Conservation (phyloP, 2,888 invertebrate genomes). For the Lepas anatifera region DNA sequence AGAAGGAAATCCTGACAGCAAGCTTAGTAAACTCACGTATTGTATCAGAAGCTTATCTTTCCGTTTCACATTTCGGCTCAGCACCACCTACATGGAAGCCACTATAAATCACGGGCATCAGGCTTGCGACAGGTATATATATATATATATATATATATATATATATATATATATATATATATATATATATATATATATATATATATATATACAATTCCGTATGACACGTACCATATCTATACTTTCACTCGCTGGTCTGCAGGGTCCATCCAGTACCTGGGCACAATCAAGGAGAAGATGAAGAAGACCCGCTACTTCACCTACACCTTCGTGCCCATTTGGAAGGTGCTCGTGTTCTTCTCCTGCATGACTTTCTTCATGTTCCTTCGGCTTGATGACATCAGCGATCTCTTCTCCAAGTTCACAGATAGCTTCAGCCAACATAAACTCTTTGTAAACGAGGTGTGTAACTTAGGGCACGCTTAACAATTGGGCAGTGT, state of each 20-base stretch:
- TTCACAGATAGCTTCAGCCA: slow-evolving; percentile 60
- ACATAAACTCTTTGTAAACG: slow-evolving; percentile 41
- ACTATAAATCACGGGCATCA: no score
- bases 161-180: no score
- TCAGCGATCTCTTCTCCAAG: slow-evolving; percentile 57
- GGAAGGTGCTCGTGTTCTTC: slow-evolving; percentile 65
- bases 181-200: no score
- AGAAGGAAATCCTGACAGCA: no score
- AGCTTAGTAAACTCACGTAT: no score
- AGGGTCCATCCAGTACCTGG: slow-evolving; percentile 30
- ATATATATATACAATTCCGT: no score
- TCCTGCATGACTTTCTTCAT: slow-evolving; percentile 48
- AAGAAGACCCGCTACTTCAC: slow-evolving; percentile 53
- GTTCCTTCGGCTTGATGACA: slow-evolving; percentile 29
- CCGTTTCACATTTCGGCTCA: no score
- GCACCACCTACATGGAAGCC: no score
- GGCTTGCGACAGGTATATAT: no score
- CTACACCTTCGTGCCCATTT: slow-evolving; percentile 56
- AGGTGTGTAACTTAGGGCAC: not conserved
- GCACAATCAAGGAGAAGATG: slow-evolving; percentile 43
- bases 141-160: no score
- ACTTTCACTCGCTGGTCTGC: not conserved
- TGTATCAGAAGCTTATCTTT: no score
- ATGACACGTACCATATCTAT: not conserved
- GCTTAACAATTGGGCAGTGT: not conserved